Conservation (phyloP, 2,888 invertebrate species). For the Hirtodrosophila cameraria region DNA sequence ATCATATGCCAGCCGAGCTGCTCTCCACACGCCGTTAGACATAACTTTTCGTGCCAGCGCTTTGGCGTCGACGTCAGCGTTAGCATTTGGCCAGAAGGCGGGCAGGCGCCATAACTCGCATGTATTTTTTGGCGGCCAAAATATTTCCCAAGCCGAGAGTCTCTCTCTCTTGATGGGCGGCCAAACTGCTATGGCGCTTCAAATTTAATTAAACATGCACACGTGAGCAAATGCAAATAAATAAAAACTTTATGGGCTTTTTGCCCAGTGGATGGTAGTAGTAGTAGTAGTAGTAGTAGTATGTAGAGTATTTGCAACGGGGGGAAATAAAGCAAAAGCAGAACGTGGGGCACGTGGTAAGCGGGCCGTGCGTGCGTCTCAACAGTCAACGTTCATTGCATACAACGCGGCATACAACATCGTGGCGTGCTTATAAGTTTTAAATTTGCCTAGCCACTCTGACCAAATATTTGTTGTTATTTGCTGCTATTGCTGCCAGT, state of each 20-base stretch:
- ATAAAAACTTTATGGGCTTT: conserved; percentile 79
- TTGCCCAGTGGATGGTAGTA: conserved; percentile 39
- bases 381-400: conserved; percentile 54
- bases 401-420: conserved; percentile 32
- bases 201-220: conserved; percentile 82
- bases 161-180: conserved; percentile 47
- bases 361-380: conserved; percentile 70
- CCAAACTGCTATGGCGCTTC: conserved; percentile 66
- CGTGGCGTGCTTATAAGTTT: conserved; percentile 75
- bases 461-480: conserved; percentile 39
- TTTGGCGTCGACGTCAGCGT: conserved; percentile 9
- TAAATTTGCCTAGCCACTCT: conserved; percentile 65
- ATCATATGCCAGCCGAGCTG: conserved; percentile 65
- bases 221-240: conserved; percentile 81
- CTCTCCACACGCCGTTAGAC: conserved; percentile 57
- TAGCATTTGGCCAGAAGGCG: background rate
- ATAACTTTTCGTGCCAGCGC: conserved; percentile 62
- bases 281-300: too few species aligned
- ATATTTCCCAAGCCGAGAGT: conserved; percentile 53
- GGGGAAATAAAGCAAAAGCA: conserved; percentile 1
- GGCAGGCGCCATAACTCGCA: conserved; percentile 48
- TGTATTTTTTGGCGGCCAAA: conserved; percentile 50
- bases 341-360: conserved; percentile 6
- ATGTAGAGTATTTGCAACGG: too few species aligned
- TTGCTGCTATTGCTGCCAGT: conserved; percentile 8